Evolutionary conservation across 1,140 invertebrate species (phyloP), one percentile per base, ranked within the genome.

Genomic region (Hestina assimilis): DNA sequence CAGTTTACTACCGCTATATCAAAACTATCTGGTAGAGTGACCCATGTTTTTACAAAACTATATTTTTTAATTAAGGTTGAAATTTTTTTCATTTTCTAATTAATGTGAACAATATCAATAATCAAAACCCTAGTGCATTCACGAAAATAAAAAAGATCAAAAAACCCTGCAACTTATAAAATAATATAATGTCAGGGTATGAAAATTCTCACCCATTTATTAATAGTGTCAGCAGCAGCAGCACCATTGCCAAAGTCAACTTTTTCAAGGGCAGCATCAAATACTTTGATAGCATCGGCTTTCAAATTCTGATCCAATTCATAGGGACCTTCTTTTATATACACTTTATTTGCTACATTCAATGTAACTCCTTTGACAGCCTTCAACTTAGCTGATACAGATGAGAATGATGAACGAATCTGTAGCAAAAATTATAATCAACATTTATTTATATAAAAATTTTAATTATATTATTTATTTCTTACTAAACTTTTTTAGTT

Each of bases 341-440:
- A 88, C 11, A 88, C 77, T 35, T 78, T 83, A 45, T 88, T 88
- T 21, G 85, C 85, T 14, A 85, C 68, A 59, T 79, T 70, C 9
- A 88, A 51, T 33, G 81, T 86, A 1, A 88, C 68, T 21, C 83
- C 85, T 35, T 83, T 78, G 1, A 86, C 55, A 0, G 74, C 52
- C 50, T 70, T 82, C 24, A 87, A 40, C 29, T 72, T 82, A 6
- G 63, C 52, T 17, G 83, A 68, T 1, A 83, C 62, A 12, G 47
- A 19, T 4, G 69, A 50, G 38, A 86, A 87, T 54, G 74, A 69
- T 29, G 72, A 73, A 17, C 84, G 81, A 63, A 87, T 79, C 84
- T 87, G 58, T 63, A 80, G 60, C 53, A 57, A 48, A 19, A 26
- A 38, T 6, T 5, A 9, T 3, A 9, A 38, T 19, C 1, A 20